A percentile compares a stretch with the other conserved stretches of the same genome.
phyloP scores from a whole-genome alignment of 2,888 invertebrate genomes.

The Dolichopus griseipennis region DNA sequence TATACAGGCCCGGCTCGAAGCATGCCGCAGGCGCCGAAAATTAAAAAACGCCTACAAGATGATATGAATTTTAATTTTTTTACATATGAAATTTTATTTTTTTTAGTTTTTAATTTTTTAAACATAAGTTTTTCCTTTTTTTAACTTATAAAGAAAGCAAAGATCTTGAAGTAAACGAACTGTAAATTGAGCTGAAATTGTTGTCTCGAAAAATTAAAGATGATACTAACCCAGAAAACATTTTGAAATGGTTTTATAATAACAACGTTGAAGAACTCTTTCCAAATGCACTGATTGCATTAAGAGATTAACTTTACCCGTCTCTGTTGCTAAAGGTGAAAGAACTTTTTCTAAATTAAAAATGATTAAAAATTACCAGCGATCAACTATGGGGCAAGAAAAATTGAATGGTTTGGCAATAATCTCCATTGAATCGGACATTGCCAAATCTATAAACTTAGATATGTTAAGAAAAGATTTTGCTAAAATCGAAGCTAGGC shows the following conservation, averaged over 20 bases:
- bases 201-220: conserved; percentile 9
- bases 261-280: conserved; percentile 7
- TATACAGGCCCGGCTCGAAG: conserved; percentile 9
- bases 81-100: background rate
- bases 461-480: background rate
- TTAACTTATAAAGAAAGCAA: conserved; percentile 11
- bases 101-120: background rate
- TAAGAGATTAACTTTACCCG: conserved; percentile 10
- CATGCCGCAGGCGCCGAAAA: conserved; percentile 7
- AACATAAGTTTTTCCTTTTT: background rate
- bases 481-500: conserved; percentile 11
- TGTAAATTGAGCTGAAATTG: conserved; percentile 10
- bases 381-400: conserved; percentile 12
- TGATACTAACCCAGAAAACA: background rate
- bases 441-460: background rate
- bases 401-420: conserved; percentile 11
- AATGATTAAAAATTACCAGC: conserved; percentile 10
- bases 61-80: background rate
- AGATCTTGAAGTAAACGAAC: conserved; percentile 10
- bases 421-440: background rate
- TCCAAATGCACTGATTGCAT: conserved; percentile 10
- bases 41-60: background rate
- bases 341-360: conserved; percentile 7
- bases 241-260: conserved; percentile 7
- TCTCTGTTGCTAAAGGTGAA: conserved; percentile 8